phyloP scores from a whole-genome alignment of 2,888 invertebrate genomes.

The Tinea trinotella region DNA sequence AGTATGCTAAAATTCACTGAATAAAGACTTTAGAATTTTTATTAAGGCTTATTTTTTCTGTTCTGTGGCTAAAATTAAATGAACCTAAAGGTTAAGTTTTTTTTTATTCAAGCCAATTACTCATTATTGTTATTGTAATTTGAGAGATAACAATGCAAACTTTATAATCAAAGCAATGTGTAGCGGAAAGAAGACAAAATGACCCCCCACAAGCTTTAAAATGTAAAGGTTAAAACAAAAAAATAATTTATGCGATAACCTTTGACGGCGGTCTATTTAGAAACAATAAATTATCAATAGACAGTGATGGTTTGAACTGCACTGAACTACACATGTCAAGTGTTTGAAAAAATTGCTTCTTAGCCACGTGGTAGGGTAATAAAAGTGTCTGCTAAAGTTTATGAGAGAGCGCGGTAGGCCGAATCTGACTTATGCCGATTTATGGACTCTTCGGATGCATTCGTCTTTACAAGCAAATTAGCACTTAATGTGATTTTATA shows the following conservation, averaged over 20 bases:
- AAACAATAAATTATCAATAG: constrained; percentile 60
- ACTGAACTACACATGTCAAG: constrained; percentile 57
- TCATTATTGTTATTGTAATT: no score
- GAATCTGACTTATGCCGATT: constrained; percentile 60
- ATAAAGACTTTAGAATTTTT: no score
- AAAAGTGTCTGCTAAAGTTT: constrained; percentile 69
- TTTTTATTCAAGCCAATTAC: no score
- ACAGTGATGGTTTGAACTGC: constrained; percentile 31
- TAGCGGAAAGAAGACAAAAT: neutral
- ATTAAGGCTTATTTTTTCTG: no score
- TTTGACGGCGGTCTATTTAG: constrained; percentile 42
- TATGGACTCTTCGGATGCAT: constrained; percentile 61
- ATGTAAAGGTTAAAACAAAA: constrained; percentile 3
- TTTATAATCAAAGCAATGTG: neutral
- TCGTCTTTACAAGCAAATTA: constrained; percentile 70
- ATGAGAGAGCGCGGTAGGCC: constrained; percentile 70
- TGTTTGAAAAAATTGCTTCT: constrained; percentile 58
- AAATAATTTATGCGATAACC: constrained; percentile 8
- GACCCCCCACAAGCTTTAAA: neutral
- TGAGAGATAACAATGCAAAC: no score
- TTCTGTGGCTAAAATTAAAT: no score
- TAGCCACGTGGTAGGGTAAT: constrained; percentile 67
- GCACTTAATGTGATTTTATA: constrained; percentile 46
- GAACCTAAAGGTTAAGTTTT: no score
- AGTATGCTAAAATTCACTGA: no score